Evolutionary conservation across 2,888 invertebrate genomes (phyloP).

Genomic region (Odontothrips loti): DNA sequence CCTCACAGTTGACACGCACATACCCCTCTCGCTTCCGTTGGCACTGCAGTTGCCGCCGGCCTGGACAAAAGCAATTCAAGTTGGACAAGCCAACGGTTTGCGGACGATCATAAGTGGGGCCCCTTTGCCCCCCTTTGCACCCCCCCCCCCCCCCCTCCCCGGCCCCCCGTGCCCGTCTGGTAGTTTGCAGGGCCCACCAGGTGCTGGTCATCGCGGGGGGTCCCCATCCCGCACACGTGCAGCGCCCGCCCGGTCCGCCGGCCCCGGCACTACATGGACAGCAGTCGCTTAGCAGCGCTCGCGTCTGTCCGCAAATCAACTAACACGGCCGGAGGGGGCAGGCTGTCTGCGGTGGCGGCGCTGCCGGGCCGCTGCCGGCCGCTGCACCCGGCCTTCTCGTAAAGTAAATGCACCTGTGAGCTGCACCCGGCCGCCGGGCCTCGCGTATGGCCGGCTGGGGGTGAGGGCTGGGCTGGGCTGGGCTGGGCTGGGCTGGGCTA

Average conservation of each 20-base stretch:
- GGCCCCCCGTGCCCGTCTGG: too few species aligned
- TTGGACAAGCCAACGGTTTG: too few species aligned
- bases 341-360: not conserved
- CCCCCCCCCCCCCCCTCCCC: too few species aligned
- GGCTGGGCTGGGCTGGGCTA: not conserved
- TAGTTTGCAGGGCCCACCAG: not conserved
- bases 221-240: not conserved
- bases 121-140: too few species aligned
- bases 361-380: too few species aligned
- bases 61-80: too few species aligned
- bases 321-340: not conserved
- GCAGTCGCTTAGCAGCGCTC: not conserved
- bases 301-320: not conserved
- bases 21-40: too few species aligned
- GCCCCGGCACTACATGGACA: not conserved
- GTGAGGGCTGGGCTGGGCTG: not conserved
- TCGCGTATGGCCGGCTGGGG: too few species aligned
- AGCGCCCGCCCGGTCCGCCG: not conserved
- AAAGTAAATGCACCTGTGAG: slow-evolving; percentile 4
- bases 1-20: too few species aligned
- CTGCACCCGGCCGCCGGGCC: not conserved
- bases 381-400: not conserved
- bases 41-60: too few species aligned
- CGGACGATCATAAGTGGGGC: too few species aligned
- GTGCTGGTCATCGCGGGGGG: not conserved